Percentiles rank a stretch among this genome's conserved stretches.
Evolutionary conservation across 1,140 invertebrate genomes (phyloP).

Genomic region (Zophobas morio): DNA sequence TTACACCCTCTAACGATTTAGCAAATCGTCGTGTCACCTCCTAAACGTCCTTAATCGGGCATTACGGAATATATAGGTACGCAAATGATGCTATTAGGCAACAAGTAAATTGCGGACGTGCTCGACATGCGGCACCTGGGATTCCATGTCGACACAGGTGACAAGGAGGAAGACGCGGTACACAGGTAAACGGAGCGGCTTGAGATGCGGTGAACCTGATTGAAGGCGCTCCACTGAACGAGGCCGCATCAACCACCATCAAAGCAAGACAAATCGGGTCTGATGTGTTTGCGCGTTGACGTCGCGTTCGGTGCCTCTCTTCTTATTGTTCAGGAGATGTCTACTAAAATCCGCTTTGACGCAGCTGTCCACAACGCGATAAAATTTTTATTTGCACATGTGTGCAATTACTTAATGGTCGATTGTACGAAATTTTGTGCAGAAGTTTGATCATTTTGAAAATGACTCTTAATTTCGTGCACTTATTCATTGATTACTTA

Average conservation of each 20-base stretch:
- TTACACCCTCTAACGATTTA: no score
- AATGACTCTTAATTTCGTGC: no score
- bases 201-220: constrained; percentile 39
- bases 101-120: constrained; percentile 54
- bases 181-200: constrained; percentile 37
- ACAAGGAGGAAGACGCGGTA: constrained; percentile 31
- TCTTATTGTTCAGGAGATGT: background rate
- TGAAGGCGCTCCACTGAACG: constrained; percentile 37
- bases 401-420: no score
- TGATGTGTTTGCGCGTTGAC: constrained; percentile 1
- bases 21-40: no score
- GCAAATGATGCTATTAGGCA: constrained; percentile 51
- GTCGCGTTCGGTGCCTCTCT: background rate
- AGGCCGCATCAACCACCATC: constrained; percentile 36
- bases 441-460: no score
- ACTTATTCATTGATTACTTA: no score
- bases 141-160: constrained; percentile 48
- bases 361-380: no score
- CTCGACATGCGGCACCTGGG: constrained; percentile 53
- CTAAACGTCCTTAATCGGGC: constrained; percentile 24
- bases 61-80: constrained; percentile 40
- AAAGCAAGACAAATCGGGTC: constrained; percentile 22
- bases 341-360: no score
- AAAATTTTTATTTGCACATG: no score
- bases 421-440: no score